Evolutionary conservation across 2,113 vertebrate genomes (phyloP).

Genomic region (Erpornis zantholeuca): DNA sequence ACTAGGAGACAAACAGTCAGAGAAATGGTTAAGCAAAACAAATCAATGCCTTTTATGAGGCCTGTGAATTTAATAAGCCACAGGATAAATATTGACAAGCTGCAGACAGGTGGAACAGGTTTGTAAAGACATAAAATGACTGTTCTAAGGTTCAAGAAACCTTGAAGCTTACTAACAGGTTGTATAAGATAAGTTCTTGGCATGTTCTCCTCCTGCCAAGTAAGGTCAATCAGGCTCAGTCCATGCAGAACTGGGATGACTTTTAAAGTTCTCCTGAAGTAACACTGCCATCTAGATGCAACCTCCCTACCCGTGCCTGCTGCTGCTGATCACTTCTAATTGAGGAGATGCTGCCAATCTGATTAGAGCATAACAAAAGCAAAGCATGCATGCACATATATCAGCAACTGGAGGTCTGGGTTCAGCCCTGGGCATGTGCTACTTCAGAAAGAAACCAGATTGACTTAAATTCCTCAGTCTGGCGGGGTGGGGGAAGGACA

Average conservation of each 20-base stretch:
- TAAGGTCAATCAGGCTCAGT: neutral
- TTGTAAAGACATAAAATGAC: neutral
- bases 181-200: slow-evolving; percentile 22
- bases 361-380: neutral
- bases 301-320: neutral
- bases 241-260: neutral
- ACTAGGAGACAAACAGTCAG: neutral
- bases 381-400: rapidly evolving
- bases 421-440: neutral
- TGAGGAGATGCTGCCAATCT: neutral
- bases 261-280: neutral
- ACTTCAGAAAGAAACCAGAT: neutral
- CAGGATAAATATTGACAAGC: slow-evolving; percentile 35
- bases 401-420: neutral
- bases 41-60: slow-evolving; percentile 36
- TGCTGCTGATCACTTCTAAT: neutral
- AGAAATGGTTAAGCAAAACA: slow-evolving; percentile 13
- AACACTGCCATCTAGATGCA: slow-evolving; percentile 41
- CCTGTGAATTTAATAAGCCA: slow-evolving; percentile 16
- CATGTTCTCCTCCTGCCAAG: neutral
- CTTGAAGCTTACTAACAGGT: neutral
- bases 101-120: slow-evolving; percentile 41
- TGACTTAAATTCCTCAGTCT: neutral
- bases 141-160: slow-evolving; percentile 22
- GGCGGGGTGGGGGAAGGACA: neutral